A percentile compares a stretch with the other conserved stretches of the same genome.
Evolutionary conservation across 2,113 vertebrate genomes (phyloP).

Genomic region (Corythornis cristatus): DNA sequence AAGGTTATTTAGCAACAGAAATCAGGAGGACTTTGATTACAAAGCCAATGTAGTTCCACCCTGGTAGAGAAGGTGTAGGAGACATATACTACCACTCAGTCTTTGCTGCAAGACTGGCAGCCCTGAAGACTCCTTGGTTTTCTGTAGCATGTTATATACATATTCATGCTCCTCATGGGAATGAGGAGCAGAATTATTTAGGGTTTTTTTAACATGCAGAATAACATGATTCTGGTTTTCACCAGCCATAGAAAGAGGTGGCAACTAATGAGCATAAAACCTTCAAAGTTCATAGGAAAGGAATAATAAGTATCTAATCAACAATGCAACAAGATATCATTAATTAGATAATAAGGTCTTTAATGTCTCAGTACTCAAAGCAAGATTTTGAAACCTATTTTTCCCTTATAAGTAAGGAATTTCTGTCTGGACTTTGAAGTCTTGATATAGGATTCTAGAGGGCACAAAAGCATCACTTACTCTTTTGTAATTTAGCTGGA

Average conservation of each 20-base stretch:
- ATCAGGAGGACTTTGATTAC: not conserved
- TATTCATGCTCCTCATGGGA: constrained; percentile 26
- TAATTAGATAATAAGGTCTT: not conserved
- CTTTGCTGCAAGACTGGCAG: constrained; percentile 52
- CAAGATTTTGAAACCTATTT: not conserved
- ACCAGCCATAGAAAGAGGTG: not conserved
- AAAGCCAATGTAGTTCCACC: accelerated
- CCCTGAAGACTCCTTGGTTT: constrained; percentile 63
- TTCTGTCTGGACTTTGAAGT: not conserved
- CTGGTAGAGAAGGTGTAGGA: constrained; percentile 19
- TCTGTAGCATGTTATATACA: constrained; percentile 41
- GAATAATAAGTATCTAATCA: not conserved
- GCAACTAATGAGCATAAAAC: not conserved
- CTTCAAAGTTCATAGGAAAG: not conserved
- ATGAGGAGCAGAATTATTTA: not conserved
- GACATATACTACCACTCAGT: constrained; percentile 71
- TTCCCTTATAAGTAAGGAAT: not conserved
- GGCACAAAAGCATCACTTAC: not conserved
- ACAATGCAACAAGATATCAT: not conserved
- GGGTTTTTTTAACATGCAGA: constrained; percentile 39
- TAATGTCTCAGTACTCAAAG: not conserved
- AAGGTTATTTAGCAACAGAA: constrained; percentile 30
- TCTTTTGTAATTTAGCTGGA: not conserved
- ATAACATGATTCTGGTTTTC: not conserved
- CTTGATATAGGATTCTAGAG: not conserved